Evolutionary conservation across 2,888 invertebrate genomes (phyloP).

Genomic region (Microplitis deprimator): DNA sequence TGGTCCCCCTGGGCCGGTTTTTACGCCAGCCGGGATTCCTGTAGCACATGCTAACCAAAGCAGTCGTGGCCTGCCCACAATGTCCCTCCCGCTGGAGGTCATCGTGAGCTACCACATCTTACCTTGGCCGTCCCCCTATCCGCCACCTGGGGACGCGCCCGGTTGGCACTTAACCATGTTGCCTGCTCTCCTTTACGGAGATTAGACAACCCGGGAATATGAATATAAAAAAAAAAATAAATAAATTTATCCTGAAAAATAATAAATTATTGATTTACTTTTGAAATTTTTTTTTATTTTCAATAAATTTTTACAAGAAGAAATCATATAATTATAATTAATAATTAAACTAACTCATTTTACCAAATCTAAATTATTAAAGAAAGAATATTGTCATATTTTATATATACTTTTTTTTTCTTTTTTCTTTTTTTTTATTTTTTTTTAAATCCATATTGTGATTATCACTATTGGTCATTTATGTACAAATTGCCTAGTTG

Average conservation of each 20-base stretch:
- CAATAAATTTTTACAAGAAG: background rate
- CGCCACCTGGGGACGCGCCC: too few species aligned
- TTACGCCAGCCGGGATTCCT: too few species aligned
- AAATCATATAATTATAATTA: background rate
- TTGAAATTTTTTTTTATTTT: background rate
- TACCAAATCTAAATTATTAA: background rate
- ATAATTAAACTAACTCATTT: background rate
- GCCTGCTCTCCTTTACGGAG: too few species aligned
- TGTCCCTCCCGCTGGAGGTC: too few species aligned
- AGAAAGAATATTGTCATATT: constrained; percentile 22
- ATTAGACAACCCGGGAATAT: too few species aligned
- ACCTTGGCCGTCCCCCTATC: too few species aligned
- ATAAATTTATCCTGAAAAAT: background rate
- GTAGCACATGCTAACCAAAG: too few species aligned
- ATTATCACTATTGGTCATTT: constrained; percentile 41
- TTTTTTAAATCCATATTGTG: constrained; percentile 21
- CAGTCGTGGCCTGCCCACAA: too few species aligned
- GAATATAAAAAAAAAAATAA: background rate
- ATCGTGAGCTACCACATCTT: too few species aligned
- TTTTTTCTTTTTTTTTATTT: constrained; percentile 8
- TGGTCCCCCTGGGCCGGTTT: too few species aligned
- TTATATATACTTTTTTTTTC: constrained; percentile 21
- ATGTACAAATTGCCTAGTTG: constrained; percentile 49
- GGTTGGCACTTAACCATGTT: too few species aligned
- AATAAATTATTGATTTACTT: background rate